phyloP scores from a whole-genome alignment of 2,113 vertebrate species.

The Natator depressus region DNA sequence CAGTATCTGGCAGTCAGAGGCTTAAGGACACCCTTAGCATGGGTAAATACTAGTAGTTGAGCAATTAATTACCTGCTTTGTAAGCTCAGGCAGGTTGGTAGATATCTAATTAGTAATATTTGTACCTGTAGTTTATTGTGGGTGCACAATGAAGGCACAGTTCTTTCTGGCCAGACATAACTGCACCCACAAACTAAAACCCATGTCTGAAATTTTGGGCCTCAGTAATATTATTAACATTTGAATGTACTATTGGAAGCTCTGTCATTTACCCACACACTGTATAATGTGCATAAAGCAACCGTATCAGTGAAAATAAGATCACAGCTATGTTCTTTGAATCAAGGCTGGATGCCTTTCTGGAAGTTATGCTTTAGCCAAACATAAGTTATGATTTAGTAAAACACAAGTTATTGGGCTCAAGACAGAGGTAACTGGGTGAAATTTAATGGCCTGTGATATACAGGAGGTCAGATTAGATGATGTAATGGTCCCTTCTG shows the following conservation, averaged over 20 bases:
- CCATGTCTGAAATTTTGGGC: neutral
- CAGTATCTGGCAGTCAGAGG: neutral
- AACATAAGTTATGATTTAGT: neutral
- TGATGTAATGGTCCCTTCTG: neutral
- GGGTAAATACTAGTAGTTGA: neutral
- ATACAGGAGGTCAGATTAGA: neutral
- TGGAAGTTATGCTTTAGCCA: neutral
- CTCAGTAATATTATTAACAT: fast-evolving
- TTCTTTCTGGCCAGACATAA: slow-evolving; percentile 7
- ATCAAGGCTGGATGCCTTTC: neutral
- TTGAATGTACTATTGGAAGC: neutral
- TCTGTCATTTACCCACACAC: neutral
- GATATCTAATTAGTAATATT: slow-evolving; percentile 31
- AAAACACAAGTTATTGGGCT: neutral
- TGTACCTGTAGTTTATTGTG: neutral
- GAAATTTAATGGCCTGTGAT: neutral
- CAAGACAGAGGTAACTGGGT: neutral
- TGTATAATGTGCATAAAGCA: neutral
- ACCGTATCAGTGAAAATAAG: neutral
- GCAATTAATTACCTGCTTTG: neutral
- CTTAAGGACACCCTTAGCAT: neutral
- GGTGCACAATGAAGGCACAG: neutral
- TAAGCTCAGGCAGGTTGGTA: slow-evolving; percentile 45
- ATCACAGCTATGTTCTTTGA: neutral
- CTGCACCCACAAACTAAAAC: neutral